Evolutionary conservation across 2,113 vertebrate genomes (phyloP).

Genomic region (Elanus axillaris): DNA sequence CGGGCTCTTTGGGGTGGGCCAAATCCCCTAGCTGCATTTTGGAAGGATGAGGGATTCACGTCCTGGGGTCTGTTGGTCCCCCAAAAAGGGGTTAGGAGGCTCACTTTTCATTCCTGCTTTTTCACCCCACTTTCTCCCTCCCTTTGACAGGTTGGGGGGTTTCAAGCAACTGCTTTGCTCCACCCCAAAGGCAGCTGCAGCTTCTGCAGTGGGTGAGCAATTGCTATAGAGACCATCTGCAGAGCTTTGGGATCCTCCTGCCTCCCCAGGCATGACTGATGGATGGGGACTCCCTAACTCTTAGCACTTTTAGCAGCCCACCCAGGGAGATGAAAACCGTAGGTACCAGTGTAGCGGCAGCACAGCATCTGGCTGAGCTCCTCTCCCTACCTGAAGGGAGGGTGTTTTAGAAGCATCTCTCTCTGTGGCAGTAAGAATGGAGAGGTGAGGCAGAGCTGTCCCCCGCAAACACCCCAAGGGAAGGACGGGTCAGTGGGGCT

Average conservation of each 20-base stretch:
- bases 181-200: not conserved
- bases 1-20: not conserved
- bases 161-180: not conserved
- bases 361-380: not conserved
- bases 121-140: not conserved
- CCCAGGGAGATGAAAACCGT: not conserved
- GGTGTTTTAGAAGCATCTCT: not conserved
- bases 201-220: not conserved
- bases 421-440: not conserved
- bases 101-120: not conserved
- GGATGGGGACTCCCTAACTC: conserved; percentile 1
- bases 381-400: not conserved
- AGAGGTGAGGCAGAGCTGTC: not conserved
- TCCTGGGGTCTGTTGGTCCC: not conserved
- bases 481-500: accelerated
- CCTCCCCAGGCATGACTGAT: not conserved
- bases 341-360: not conserved
- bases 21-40: not conserved
- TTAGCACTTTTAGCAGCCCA: not conserved
- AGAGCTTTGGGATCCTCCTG: conserved; percentile 34
- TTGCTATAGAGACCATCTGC: conserved; percentile 28
- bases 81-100: not conserved
- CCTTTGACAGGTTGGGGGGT: not conserved
- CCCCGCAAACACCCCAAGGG: not conserved
- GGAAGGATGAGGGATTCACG: not conserved